phyloP scores from a whole-genome alignment of 30 jellyfish, hydroid and myxozoan genomes.

The Chironex yamaguchii region DNA sequence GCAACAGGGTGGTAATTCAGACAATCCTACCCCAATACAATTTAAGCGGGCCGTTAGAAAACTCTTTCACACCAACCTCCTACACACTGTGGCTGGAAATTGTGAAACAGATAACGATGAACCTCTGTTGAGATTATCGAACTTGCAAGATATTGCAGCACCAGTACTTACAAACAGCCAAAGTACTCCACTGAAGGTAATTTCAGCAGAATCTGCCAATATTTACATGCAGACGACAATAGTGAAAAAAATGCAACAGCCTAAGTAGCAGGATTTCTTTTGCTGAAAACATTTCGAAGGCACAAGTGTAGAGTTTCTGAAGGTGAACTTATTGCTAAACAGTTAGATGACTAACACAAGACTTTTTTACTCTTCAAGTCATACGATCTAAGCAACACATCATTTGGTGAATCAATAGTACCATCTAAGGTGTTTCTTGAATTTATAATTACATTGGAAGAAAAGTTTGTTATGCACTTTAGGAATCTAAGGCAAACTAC shows the following conservation, averaged over 20 bases:
- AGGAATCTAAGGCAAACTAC: not conserved
- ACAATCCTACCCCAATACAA: conserved; percentile 49
- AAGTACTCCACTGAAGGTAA: not conserved
- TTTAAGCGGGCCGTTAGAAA: conserved; percentile 28
- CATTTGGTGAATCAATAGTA: conserved; percentile 20
- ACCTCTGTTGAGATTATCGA: not conserved
- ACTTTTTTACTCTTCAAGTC: conserved; percentile 12
- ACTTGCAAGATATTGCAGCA: not conserved
- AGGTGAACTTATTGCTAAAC: conserved; percentile 4
- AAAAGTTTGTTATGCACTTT: not conserved
- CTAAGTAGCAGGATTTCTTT: conserved; percentile 29
- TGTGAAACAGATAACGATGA: not conserved
- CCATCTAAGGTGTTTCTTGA: conserved; percentile 19
- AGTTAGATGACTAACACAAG: not conserved
- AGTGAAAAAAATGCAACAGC: conserved; percentile 41
- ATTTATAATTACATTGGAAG: not conserved
- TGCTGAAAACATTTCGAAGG: not conserved
- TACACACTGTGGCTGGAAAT: not conserved
- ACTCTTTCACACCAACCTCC: conserved; percentile 19
- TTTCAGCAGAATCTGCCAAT: not conserved
- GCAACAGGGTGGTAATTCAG: conserved; percentile 53
- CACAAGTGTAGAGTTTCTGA: conserved; percentile 9
- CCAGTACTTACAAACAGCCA: not conserved
- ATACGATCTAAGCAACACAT: conserved; percentile 17
- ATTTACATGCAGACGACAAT: conserved; percentile 12